Conservation (phyloP, 2,113 vertebrate species). For the Collichthys lucidus region DNA sequence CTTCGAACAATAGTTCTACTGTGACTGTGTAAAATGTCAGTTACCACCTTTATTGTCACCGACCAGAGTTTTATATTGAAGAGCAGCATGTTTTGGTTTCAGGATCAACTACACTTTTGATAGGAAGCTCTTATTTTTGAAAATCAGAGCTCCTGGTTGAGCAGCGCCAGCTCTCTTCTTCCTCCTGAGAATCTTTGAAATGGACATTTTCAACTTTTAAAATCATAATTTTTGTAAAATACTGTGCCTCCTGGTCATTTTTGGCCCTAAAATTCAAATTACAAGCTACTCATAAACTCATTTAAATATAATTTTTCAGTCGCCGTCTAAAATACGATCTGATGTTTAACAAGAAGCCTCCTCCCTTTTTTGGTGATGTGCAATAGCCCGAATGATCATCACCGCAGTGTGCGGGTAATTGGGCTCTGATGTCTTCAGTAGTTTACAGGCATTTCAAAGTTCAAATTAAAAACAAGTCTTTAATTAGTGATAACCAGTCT, state of each 20-base stretch:
- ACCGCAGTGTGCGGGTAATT: conserved; percentile 6
- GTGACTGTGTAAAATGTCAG: conserved; percentile 1
- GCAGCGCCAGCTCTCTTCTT: conserved; percentile 8
- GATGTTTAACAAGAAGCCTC: conserved; percentile 23
- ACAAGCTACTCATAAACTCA: not conserved
- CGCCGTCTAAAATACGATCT: conserved; percentile 32
- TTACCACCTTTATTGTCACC: not conserved
- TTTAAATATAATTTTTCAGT: not conserved
- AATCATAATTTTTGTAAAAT: not conserved
- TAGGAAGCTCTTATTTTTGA: not conserved
- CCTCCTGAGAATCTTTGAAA: conserved; percentile 51
- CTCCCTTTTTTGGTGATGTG: conserved; percentile 69
- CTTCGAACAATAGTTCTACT: conserved; percentile 13
- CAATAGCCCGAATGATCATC: conserved; percentile 14
- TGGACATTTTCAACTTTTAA: not conserved
- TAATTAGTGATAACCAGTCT: not conserved
- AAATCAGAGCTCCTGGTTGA: conserved; percentile 1
- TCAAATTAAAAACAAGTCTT: conserved; percentile 7
- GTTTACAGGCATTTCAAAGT: conserved; percentile 20
- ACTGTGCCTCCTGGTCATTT: not conserved
- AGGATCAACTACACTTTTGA: conserved; percentile 4
- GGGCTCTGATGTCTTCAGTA: conserved; percentile 35
- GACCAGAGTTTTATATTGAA: not conserved
- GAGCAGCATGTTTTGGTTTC: conserved; percentile 54
- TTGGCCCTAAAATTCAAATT: not conserved